These are phyloP conservation scores for Salticus scenicus DNA, from an alignment of 2,888 invertebrate species.

Conservation along the genomic window DNA sequence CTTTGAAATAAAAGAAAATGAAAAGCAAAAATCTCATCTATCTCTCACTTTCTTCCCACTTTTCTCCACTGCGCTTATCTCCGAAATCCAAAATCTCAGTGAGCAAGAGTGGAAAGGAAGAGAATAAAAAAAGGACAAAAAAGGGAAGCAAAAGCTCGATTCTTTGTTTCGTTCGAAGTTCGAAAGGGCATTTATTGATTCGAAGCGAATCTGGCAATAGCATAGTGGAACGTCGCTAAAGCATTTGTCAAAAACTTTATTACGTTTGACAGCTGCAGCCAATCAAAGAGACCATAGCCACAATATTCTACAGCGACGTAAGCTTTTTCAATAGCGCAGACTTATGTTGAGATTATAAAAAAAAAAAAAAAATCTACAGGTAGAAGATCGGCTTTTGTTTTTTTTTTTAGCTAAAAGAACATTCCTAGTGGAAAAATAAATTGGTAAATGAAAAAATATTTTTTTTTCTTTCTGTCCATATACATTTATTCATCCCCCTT, in stretches of 20 bases:
- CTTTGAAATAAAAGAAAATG: conserved; percentile 1
- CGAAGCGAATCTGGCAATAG: conserved; percentile 43
- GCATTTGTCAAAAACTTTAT: conserved; percentile 66
- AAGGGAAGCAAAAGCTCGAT: conserved; percentile 14
- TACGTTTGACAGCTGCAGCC: conserved; percentile 53
- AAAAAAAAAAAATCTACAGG: conserved; percentile 24
- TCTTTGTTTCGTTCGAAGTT: conserved; percentile 53
- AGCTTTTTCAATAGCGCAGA: conserved; percentile 4
- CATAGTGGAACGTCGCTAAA: conserved; percentile 30
- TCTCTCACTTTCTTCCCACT: conserved; percentile 2
- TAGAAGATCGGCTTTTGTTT: not conserved
- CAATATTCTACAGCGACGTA: not conserved
- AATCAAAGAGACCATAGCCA: conserved; percentile 13
- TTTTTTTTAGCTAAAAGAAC: not conserved
- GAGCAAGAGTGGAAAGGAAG: not conserved
- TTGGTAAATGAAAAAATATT: too few species aligned
- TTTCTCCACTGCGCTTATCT: conserved; percentile 37
- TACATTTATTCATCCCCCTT: too few species aligned
- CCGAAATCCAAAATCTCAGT: conserved; percentile 41
- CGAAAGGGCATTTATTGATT: conserved; percentile 54
- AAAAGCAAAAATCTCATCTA: conserved; percentile 11
- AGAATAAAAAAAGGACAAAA: conserved; percentile 3
- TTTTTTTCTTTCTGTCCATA: too few species aligned
- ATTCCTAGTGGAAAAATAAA: too few species aligned
- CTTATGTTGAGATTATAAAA: conserved; percentile 9